Percentiles rank a stretch among this genome's conserved stretches.
phyloP scores from a whole-genome alignment of 2,888 invertebrate species.

The Caenorhabditis macrosperma region DNA sequence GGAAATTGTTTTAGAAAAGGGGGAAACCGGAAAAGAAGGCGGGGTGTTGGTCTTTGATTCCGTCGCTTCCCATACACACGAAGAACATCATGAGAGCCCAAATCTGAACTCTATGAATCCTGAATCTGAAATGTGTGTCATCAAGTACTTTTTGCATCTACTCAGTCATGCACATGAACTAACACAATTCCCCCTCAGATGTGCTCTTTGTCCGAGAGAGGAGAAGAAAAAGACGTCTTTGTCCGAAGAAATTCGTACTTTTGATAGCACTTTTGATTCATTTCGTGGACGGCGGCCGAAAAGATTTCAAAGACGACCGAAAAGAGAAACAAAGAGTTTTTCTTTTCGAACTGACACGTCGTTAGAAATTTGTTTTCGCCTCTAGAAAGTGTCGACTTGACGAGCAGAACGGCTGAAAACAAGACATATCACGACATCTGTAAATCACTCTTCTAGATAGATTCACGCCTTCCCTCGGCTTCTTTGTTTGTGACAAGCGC shows the following conservation, averaged over 20 bases:
- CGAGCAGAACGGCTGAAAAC: no score
- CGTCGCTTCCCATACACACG: not conserved
- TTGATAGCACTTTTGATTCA: conserved; percentile 28
- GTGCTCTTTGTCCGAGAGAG: conserved; percentile 21
- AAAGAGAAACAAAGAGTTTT: no score
- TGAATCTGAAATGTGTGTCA: conserved; percentile 36
- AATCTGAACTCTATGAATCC: conserved; percentile 5
- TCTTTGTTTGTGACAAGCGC: not conserved
- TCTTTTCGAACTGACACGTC: no score
- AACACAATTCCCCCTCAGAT: conserved; percentile 21
- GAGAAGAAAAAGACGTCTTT: conserved; percentile 31
- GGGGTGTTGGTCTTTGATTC: not conserved
- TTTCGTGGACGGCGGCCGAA: no score
- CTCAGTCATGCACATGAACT: conserved; percentile 45
- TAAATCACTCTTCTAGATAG: conserved; percentile 15
- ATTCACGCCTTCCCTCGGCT: not conserved
- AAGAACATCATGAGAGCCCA: not conserved
- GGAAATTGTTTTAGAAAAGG: conserved; percentile 15
- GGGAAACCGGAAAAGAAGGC: conserved; percentile 14
- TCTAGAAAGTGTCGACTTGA: no score
- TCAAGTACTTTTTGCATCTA: conserved; percentile 40
- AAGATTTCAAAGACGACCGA: no score
- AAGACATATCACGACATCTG: conserved; percentile 6
- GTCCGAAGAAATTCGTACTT: conserved; percentile 23
- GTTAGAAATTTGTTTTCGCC: no score